Conservation (phyloP, 2,113 vertebrate species). For the Poecile atricapillus region DNA sequence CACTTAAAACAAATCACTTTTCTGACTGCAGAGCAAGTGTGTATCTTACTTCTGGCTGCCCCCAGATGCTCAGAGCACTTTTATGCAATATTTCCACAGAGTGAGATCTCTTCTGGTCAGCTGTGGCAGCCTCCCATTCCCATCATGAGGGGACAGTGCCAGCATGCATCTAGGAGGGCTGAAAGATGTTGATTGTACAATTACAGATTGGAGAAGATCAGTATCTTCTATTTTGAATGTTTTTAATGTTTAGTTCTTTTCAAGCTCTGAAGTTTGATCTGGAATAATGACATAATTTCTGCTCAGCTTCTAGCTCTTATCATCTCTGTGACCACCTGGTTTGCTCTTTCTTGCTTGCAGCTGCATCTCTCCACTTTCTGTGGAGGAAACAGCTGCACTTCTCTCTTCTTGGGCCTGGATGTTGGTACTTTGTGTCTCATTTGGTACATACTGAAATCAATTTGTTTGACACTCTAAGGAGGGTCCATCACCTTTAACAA, state of each 20-base stretch:
- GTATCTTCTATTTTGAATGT: neutral
- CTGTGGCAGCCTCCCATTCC: neutral
- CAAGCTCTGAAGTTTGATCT: neutral
- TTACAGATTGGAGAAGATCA: neutral
- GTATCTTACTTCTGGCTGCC: neutral
- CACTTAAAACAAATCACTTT: neutral
- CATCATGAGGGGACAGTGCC: fast-evolving
- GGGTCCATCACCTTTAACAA: neutral
- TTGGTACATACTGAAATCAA: neutral
- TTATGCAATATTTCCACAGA: neutral
- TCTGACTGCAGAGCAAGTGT: neutral
- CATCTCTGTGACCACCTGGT: neutral
- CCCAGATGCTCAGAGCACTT: neutral
- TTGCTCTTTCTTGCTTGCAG: neutral
- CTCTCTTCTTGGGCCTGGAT: neutral
- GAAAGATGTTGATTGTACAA: neutral
- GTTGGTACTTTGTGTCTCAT: neutral
- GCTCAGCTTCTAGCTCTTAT: neutral
- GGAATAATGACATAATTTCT: neutral
- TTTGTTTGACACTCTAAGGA: neutral
- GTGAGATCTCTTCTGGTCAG: neutral
- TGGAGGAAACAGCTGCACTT: conserved; percentile 3
- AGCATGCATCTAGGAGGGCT: neutral
- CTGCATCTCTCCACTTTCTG: neutral
- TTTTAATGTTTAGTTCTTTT: neutral